A percentile compares a stretch with the other conserved stretches of the same genome.
These are phyloP conservation scores for Sinocyclocheilus maitianheensis DNA, from an alignment of 2,113 vertebrate genomes.

Conservation along the genomic window DNA sequence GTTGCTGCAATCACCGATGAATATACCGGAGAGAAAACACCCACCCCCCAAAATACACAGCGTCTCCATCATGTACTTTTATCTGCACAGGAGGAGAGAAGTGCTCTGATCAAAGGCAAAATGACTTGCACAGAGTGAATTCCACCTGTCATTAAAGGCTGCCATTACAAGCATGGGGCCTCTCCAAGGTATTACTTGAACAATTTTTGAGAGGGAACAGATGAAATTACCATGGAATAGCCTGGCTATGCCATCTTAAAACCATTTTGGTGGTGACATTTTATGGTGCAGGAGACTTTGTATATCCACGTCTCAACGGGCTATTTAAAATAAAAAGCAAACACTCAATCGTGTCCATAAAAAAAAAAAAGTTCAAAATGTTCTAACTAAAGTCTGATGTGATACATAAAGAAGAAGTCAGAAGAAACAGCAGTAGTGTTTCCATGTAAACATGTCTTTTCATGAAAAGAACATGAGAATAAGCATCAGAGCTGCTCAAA, in stretches of 20 bases:
- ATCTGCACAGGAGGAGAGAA: slow-evolving; percentile 32
- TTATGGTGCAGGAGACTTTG: background rate
- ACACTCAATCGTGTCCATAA: background rate
- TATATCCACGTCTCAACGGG: background rate
- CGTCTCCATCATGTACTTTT: background rate
- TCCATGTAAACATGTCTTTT: background rate
- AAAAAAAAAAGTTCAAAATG: background rate
- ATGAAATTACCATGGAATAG: slow-evolving; percentile 24
- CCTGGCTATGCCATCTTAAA: background rate
- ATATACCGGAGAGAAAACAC: background rate
- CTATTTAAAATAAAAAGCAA: slow-evolving; percentile 13
- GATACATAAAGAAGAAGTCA: background rate
- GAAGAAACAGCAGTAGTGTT: background rate
- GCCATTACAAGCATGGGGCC: background rate
- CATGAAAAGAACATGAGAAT: slow-evolving; percentile 2
- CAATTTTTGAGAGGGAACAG: slow-evolving; percentile 22
- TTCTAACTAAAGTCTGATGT: background rate
- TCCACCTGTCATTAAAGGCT: slow-evolving; percentile 32
- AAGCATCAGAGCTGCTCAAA: background rate
- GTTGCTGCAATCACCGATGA: background rate
- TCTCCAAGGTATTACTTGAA: slow-evolving; percentile 7
- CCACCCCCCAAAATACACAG: background rate
- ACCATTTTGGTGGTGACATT: slow-evolving; percentile 20
- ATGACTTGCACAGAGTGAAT: slow-evolving; percentile 34
- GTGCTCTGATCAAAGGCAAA: slow-evolving; percentile 22